Evolutionary conservation across 1,140 invertebrate genomes (phyloP), one percentile per base, ranked within the genome.

Genomic region (Drosophila punjabiensis): DNA sequence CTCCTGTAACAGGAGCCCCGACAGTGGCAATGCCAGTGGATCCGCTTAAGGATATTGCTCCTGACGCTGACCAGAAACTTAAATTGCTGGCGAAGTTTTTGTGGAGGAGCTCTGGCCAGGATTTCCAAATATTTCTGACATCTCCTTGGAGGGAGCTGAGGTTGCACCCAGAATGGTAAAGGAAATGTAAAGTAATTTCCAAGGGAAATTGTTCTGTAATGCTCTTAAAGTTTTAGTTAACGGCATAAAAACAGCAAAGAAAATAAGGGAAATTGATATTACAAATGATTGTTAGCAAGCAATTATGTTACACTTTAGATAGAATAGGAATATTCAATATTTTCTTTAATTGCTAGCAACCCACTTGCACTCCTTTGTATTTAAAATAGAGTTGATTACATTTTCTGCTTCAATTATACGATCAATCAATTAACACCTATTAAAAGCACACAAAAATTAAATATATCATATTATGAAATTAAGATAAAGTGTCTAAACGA

Each of bases 41-140:
- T 71, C 73, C 61, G 55, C 71, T 73, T 63, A 47, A 79, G 71
- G 55, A 77, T 78, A 82, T 75, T 74, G 78, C 70, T 63, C 48
- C 33, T 56, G 50, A 76, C 43, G 52, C 60, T 76, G 61, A 33
- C 73, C 73, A 67, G 53, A 53, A 66, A 76, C 62, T 77, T 64
- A 70, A 79, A 79, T 79, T 71, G 76, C 77, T 60, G 45, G n/a
- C 47, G 24, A 75, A 75, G 71, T 75, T 75, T 75, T 11, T 37
- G 56, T 52, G 45, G 37, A 20, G 16, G 52, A 74, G 24, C 30
- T 7, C 10, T 16, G 65, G 10, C 47, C 24, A 74, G 41, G 71
- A 74, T 62, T 73, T 62, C 39, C 24, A 41, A 74, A 75, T 62
- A 75, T 75, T 75, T 53, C 58, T 14, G 69, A 39, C 56, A 74